A percentile compares a stretch with the other conserved stretches of the same genome.
Evolutionary conservation across 2,797 vertebrate species (phyloP).

Genomic region (Coregonus ussuriensis): DNA sequence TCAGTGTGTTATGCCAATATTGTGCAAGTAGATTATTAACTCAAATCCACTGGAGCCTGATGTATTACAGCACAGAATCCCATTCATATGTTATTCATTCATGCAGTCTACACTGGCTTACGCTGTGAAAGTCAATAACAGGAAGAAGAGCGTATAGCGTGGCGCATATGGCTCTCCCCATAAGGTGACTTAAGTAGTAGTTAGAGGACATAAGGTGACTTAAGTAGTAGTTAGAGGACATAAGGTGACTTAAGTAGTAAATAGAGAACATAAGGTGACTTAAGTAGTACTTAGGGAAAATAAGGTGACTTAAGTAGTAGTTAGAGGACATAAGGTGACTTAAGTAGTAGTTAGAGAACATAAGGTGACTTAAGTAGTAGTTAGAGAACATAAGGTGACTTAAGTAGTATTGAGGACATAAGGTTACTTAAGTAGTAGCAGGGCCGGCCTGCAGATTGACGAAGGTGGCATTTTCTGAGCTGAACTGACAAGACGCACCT

Average conservation of each 20-base stretch:
- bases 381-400: not conserved
- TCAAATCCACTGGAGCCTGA: slow-evolving; percentile 36
- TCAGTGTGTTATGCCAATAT: slow-evolving; percentile 20
- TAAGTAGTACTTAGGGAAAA: no score
- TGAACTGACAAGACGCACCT: no score
- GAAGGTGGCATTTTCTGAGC: no score
- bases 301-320: no score
- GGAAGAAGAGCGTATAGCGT: slow-evolving; percentile 17
- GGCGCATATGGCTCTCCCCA: not conserved
- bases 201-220: no score
- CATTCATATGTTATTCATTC: slow-evolving; percentile 31
- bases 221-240: no score
- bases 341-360: not conserved
- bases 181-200: no score
- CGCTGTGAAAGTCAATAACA: slow-evolving; percentile 30
- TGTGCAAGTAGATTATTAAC: slow-evolving; percentile 46
- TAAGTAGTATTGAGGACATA: no score
- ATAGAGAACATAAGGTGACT: not conserved
- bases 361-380: not conserved
- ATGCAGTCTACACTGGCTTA: slow-evolving; percentile 12
- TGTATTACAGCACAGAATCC: slow-evolving; percentile 34
- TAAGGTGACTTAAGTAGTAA: no score
- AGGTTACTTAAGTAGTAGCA: no score
- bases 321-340: no score
- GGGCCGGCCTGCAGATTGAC: no score